Base-by-base conservation (phyloP, 2,888 invertebrate genomes). In the Spicauda simplicius region DNA sequence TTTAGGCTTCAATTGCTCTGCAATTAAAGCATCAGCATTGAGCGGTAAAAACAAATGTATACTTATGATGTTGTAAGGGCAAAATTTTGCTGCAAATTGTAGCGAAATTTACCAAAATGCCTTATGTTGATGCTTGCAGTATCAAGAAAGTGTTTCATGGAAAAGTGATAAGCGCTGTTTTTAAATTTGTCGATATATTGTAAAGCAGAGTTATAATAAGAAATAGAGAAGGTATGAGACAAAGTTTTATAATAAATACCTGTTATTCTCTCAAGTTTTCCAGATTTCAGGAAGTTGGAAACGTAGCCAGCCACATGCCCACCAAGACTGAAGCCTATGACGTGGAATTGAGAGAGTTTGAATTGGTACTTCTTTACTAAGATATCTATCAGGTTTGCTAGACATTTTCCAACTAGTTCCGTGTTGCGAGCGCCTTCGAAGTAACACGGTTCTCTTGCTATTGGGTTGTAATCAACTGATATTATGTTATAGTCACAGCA, bases 311-410 rank as follows among this genome's bases (percentile, higher is more conserved):
- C 94, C 0, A 90, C 87, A 70, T 96, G 96, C 0, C 91, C 95
- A 0, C 96, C 96, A 14, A 96, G 88, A 77, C 95, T 95, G 76
- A 95, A 95, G 0, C 95, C 95, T 56, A 96, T 94, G 0, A 95
- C 78, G 74, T 96, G 96, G 62, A 95, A 86, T 57, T 78, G 78
- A 0, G 87, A 75, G n/a, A 94, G 78, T 0, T 80, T 69, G 50
- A 95, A 91, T 0, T 85, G 78, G 56, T 84, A 77, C 0, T 84
- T 76, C 0, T 76, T 75, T 11, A 95, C 88, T 57, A 96, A 77
- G 33, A 81, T 79, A 67, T 95, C 94, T 0, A 96, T 90, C 6
- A 96, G 80, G 74, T 94, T 93, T 0, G 94, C 95, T 0, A 91
- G 85, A 73, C 96, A 96, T 76, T 86, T 91, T n/a, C 94, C 95